Evolutionary conservation across 2,888 invertebrate species (phyloP).

Genomic region (Podotricha telesiphe): DNA sequence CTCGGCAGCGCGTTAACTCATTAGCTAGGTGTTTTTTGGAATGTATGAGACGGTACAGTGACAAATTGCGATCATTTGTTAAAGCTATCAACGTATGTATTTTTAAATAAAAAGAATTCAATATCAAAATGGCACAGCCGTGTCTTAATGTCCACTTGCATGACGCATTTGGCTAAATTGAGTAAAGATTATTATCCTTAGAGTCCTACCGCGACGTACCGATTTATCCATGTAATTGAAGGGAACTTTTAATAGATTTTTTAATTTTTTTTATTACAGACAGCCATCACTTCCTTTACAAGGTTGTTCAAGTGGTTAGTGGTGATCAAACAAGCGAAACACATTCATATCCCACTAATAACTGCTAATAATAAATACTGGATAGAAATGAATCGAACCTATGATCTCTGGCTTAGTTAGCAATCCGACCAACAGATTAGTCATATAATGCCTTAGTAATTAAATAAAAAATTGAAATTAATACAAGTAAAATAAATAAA

Average conservation of each 20-base stretch:
- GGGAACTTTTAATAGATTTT: not conserved
- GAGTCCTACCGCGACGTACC: not conserved
- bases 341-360: no score
- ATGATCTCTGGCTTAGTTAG: no score
- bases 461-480: no score
- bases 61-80: slow-evolving; percentile 58
- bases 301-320: no score
- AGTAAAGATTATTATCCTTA: slow-evolving; percentile 3
- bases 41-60: slow-evolving; percentile 55
- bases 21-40: slow-evolving; percentile 62
- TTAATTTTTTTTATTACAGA: not conserved
- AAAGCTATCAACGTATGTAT: slow-evolving; percentile 58
- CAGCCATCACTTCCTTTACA: no score
- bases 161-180: not conserved
- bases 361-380: no score
- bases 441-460: no score
- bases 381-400: no score
- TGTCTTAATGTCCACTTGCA: slow-evolving; percentile 21
- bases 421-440: no score
- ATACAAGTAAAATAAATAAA: not conserved
- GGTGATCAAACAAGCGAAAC: no score
- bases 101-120: slow-evolving; percentile 39
- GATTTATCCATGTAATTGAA: not conserved
- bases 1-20: slow-evolving; percentile 63
- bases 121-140: slow-evolving; percentile 26